These are phyloP conservation scores for Lethenteron reissneri DNA, from an alignment of 2,113 vertebrate species.

Conservation along the genomic window DNA sequence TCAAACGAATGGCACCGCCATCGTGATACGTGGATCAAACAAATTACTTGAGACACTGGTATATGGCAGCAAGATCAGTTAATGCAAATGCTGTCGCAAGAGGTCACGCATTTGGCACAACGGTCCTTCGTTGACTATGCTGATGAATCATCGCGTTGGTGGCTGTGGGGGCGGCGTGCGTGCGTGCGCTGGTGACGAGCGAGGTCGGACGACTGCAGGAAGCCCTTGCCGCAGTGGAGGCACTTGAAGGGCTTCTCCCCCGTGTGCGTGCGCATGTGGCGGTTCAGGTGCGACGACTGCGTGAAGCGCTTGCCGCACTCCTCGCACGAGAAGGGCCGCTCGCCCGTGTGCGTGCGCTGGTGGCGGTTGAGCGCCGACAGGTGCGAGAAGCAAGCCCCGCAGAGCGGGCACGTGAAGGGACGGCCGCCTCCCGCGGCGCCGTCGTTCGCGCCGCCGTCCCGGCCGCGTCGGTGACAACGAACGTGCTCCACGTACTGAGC, in stretches of 20 bases:
- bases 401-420: constrained; percentile 2
- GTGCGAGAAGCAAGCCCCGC: constrained; percentile 5
- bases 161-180: not conserved
- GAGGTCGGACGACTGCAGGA: constrained; percentile 5
- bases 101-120: too few relatives aligned
- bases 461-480: too few relatives aligned
- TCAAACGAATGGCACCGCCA: too few relatives aligned
- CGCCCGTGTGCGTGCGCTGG: constrained; percentile 3
- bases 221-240: not conserved
- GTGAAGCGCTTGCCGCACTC: constrained; percentile 2
- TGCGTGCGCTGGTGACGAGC: constrained; percentile 1
- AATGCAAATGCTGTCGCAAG: too few relatives aligned
- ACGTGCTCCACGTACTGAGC: too few relatives aligned
- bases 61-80: too few relatives aligned
- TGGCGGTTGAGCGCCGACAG: not conserved
- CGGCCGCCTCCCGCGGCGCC: not conserved
- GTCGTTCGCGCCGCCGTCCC: too few relatives aligned
- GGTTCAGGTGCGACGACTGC: constrained; percentile 3
- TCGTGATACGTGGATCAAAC: too few relatives aligned
- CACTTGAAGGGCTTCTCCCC: constrained; percentile 6
- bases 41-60: too few relatives aligned
- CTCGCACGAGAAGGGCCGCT: not conserved
- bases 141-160: too few relatives aligned
- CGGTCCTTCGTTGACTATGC: too few relatives aligned
- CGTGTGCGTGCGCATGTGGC: constrained; percentile 6